Conservation (phyloP, 2,113 vertebrate genomes). For the Pungitius pungitius region DNA sequence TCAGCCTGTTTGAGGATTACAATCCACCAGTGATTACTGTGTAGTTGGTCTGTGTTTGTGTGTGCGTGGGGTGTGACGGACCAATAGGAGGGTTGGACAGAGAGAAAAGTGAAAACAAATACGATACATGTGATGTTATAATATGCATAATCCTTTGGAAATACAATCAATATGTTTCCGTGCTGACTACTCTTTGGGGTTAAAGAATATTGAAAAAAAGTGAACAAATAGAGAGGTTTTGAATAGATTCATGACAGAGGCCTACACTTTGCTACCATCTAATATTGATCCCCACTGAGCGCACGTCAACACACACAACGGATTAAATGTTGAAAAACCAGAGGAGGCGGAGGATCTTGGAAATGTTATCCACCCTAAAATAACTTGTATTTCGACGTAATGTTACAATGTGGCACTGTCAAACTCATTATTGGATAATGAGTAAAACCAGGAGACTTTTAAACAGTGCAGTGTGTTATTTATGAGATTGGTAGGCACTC, state of each 20-base stretch:
- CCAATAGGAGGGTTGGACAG: constrained; percentile 3
- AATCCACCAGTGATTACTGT: constrained; percentile 36
- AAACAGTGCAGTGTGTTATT: constrained; percentile 38
- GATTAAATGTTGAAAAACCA: constrained; percentile 33
- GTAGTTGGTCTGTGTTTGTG: neutral
- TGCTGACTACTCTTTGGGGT: constrained; percentile 4
- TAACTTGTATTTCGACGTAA: neutral
- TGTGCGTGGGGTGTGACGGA: constrained; percentile 1
- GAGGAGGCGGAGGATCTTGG: constrained; percentile 7
- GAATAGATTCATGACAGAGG: constrained; percentile 26
- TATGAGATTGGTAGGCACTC: constrained; percentile 37
- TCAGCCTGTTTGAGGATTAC: constrained; percentile 56
- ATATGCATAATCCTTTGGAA: constrained; percentile 7
- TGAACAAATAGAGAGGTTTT: constrained; percentile 23
- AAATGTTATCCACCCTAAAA: constrained; percentile 15
- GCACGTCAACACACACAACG: constrained; percentile 37
- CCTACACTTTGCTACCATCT: constrained; percentile 30
- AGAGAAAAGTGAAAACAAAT: neutral
- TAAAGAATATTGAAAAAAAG: constrained; percentile 6
- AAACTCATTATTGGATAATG: constrained; percentile 25
- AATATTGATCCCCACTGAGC: constrained; percentile 50
- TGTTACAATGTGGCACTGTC: constrained; percentile 7
- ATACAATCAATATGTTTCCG: constrained; percentile 8
- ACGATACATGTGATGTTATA: neutral
- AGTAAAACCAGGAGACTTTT: constrained; percentile 39